These are phyloP conservation scores for Apostichopus leukothele DNA, from an alignment of 53 echinoderm and acorn worm genomes.

Conservation along the genomic window DNA sequence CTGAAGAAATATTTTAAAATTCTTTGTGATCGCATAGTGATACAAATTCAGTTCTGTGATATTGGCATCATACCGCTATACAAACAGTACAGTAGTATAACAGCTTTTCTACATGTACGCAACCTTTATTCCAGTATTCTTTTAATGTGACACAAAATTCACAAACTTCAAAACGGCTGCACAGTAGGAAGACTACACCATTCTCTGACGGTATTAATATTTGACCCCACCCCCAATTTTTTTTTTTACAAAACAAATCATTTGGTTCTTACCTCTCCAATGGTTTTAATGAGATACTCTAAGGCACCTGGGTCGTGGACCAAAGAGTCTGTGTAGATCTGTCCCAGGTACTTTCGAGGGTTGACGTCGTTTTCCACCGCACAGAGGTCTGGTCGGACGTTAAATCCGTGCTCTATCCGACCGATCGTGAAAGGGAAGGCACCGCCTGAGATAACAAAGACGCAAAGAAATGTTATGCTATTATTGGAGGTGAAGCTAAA, in stretches of 20 bases:
- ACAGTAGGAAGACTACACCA: not conserved
- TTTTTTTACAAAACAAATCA: no score
- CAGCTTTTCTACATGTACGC: no score
- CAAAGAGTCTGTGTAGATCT: conserved; percentile 90
- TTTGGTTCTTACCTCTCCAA: conserved; percentile 75
- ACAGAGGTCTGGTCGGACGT: conserved; percentile 93
- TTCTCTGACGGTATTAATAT: not conserved
- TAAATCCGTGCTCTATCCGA: conserved; percentile 95
- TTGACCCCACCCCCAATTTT: no score
- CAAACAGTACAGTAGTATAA: no score
- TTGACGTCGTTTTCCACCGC: conserved; percentile 88
- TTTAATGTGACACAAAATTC: conserved; percentile 53
- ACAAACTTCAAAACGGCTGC: conserved; percentile 43
- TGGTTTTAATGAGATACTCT: conserved; percentile 79
- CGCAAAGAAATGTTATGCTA: no score
- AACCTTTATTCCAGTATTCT: no score
- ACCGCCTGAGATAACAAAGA: conserved; percentile 63
- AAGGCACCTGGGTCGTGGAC: conserved; percentile 86
- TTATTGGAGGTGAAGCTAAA: no score
- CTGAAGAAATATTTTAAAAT: no score
- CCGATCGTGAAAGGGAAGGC: conserved; percentile 95
- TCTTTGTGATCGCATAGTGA: no score
- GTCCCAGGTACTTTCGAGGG: conserved; percentile 87
- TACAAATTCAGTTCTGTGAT: no score
- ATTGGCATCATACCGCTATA: no score